phyloP scores from a whole-genome alignment of 2,797 vertebrate species.

The Chiloscyllium punctatum region DNA sequence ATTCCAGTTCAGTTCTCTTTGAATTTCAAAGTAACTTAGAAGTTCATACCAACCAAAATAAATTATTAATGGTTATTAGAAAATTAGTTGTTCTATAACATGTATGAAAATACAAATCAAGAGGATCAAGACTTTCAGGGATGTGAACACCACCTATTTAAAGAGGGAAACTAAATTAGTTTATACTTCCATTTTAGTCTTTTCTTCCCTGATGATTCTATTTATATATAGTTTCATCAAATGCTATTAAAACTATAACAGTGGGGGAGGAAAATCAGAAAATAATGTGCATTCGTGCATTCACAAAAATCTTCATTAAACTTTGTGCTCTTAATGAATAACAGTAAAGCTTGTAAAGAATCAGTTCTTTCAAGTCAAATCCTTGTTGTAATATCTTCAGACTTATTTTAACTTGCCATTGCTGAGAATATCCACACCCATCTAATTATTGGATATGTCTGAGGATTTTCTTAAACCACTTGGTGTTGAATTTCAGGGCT shows the following conservation, averaged over 20 bases:
- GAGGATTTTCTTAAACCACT: conserved; percentile 23
- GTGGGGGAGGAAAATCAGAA: background rate
- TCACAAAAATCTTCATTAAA: background rate
- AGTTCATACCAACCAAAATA: background rate
- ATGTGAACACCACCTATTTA: background rate
- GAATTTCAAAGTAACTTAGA: background rate
- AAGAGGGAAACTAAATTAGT: background rate
- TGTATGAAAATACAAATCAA: background rate
- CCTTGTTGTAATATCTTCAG: conserved; percentile 19
- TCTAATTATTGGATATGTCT: conserved; percentile 31
- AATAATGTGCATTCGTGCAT: background rate
- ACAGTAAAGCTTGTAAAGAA: background rate
- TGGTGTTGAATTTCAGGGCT: conserved; percentile 31
- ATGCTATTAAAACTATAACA: background rate
- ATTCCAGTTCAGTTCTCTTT: background rate
- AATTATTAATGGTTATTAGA: background rate
- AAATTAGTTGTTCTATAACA: background rate
- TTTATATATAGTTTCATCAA: background rate
- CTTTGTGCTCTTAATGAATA: background rate
- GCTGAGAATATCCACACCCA: conserved; percentile 7
- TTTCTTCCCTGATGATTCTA: background rate
- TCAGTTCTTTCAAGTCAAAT: background rate
- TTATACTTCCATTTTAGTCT: background rate
- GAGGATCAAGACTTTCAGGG: background rate
- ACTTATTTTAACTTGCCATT: background rate